Base-by-base conservation (phyloP, 92 coral and sea anemone genomes). In the Paragorgia papillata region DNA sequence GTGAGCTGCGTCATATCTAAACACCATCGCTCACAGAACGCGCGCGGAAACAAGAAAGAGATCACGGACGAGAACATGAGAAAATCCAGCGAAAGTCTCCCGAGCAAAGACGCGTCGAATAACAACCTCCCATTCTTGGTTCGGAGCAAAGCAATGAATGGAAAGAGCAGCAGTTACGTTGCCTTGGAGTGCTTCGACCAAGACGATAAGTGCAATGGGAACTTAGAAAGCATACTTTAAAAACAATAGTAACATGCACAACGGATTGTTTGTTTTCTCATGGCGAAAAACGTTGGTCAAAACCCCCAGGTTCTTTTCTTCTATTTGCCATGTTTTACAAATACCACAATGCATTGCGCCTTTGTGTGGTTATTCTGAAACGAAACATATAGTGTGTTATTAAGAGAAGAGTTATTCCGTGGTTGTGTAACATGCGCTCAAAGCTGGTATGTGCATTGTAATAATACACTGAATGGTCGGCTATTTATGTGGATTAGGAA, bases 91-190 rank as follows among this genome's bases (percentile, higher is more conserved):
- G 62, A 54, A 1, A 70, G 77, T 40, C 62, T 70, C 4, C 27
- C 61, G 18, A 31, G 57, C 29, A 50, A 50, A 31, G 57, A 55
- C 33, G 49, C 62, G 2, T 50, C 77, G 19, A 70, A 70, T 34
- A 70, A 70, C 77, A 70, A 70, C 15, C 13, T 49, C 51, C 26
- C 57, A 10, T 70, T 70, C 77, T 50, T 70, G 27, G 44, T 62
- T n/a, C 62, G 24, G 24, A 31, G 37, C 13, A 70, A 70, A 53
- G 29, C 43, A 8, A 3, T 33, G 62, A 53, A 70, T 26, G 62
- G 77, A 25, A 70, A 70, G 10, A 30, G 48, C 53, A 57, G 77
- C 48, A 70, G 77, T 29, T 70, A 70, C n/a, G 77, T 70, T 3
- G 77, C 62, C 18, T 62, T 70, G n/a, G 77, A 70, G 28, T 50